phyloP scores from a whole-genome alignment of 1,140 invertebrate genomes.

The Gryon sp. region DNA sequence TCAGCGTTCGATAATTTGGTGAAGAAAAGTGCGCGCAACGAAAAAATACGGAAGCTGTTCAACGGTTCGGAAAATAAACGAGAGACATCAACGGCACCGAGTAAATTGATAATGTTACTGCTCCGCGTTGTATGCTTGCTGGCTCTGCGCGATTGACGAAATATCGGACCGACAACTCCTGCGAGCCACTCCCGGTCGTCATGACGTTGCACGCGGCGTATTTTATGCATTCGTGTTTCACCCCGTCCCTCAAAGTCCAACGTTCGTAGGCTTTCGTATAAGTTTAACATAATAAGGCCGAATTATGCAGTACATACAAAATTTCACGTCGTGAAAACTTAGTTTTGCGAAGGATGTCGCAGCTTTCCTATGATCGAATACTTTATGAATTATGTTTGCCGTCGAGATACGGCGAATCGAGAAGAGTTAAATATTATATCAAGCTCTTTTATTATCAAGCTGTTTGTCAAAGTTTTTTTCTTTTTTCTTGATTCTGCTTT shows the following conservation, averaged over 20 bases:
- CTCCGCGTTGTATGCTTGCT: slow-evolving; percentile 19
- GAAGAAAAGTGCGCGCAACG: no score
- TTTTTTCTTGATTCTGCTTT: no score
- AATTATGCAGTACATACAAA: slow-evolving; percentile 76
- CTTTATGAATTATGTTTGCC: slow-evolving; percentile 18
- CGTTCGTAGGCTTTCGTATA: slow-evolving; percentile 69
- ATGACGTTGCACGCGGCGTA: slow-evolving; percentile 65
- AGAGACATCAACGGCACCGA: slow-evolving; percentile 35
- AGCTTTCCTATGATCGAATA: slow-evolving; percentile 38
- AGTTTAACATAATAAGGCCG: slow-evolving; percentile 76
- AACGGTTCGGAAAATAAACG: slow-evolving; percentile 57
- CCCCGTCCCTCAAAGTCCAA: slow-evolving; percentile 48
- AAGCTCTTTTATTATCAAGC: no score
- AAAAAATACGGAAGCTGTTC: slow-evolving; percentile 32
- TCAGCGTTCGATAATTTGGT: slow-evolving; percentile 43
- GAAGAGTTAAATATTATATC: background rate
- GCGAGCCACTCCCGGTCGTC: slow-evolving; percentile 37
- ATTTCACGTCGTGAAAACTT: slow-evolving; percentile 65
- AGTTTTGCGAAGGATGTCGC: slow-evolving; percentile 14
- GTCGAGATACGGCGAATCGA: background rate
- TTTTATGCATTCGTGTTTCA: slow-evolving; percentile 73
- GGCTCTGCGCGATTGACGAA: slow-evolving; percentile 49
- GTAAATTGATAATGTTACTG: slow-evolving; percentile 66
- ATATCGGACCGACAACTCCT: slow-evolving; percentile 31
- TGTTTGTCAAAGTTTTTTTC: no score